Evolutionary conservation across 2,113 vertebrate species (phyloP).

Genomic region (Paradoxurus hermaphroditus): DNA sequence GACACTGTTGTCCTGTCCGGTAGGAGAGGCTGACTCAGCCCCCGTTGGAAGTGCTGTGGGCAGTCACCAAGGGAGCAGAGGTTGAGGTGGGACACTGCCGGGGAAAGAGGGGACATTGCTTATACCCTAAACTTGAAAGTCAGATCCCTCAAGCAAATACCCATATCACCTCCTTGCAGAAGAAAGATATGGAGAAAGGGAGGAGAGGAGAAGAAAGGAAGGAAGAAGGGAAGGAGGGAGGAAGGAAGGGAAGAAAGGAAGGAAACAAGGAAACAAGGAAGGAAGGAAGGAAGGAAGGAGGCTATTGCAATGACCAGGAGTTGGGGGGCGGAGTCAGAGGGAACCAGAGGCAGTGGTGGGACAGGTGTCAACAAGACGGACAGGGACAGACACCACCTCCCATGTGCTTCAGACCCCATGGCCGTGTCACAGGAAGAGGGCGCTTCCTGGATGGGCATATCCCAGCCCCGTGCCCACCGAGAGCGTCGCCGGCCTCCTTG

Average conservation of each 20-base stretch:
- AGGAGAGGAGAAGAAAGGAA: rapidly evolving
- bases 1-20: background rate
- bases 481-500: background rate
- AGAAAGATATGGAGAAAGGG: background rate
- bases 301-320: background rate
- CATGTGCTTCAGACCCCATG: rapidly evolving
- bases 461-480: background rate
- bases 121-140: background rate
- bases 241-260: rapidly evolving
- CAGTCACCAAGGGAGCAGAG: too few relatives aligned
- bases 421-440: background rate
- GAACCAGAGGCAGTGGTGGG: background rate
- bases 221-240: rapidly evolving
- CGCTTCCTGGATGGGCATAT: background rate
- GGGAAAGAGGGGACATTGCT: rapidly evolving
- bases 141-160: too few relatives aligned
- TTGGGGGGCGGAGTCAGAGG: rapidly evolving
- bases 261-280: rapidly evolving
- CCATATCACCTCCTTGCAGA: too few relatives aligned
- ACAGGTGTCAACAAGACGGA: background rate
- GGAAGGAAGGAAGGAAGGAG: rapidly evolving
- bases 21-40: rapidly evolving
- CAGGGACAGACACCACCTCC: background rate
- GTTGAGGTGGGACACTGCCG: rapidly evolving
- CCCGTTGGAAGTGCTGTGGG: background rate